Conservation (phyloP, 2,113 vertebrate species). For the Scalopus aquaticus region DNA sequence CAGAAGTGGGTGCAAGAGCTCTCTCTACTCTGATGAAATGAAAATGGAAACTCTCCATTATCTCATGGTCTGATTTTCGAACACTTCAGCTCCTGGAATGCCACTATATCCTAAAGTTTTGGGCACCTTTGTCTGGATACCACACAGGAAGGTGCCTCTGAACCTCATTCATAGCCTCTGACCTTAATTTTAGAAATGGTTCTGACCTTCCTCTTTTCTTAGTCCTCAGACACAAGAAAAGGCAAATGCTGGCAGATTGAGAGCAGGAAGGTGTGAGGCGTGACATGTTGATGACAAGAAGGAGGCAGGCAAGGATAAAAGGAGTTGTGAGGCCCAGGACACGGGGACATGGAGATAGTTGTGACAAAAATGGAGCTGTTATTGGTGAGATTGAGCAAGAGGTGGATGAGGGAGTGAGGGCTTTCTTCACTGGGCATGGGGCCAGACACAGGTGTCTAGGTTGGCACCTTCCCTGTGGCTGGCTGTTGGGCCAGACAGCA, state of each 20-base stretch:
- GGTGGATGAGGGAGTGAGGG: background rate
- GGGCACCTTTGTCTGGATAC: background rate
- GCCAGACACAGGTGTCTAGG: background rate
- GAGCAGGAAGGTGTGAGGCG: background rate
- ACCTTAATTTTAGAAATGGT: background rate
- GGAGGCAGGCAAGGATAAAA: background rate
- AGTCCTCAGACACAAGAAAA: background rate
- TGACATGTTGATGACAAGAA: background rate
- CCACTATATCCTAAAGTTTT: background rate
- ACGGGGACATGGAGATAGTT: background rate
- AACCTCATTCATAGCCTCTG: background rate
- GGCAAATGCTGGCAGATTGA: background rate
- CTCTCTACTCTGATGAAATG: background rate
- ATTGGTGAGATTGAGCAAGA: background rate
- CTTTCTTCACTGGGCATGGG: background rate
- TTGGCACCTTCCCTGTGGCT: background rate
- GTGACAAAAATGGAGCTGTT: background rate
- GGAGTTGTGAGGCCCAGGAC: background rate
- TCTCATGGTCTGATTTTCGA: background rate
- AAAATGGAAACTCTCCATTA: background rate
- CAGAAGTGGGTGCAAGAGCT: background rate
- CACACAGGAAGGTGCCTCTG: background rate
- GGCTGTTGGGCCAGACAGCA: background rate
- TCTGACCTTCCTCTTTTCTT: background rate
- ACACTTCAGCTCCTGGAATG: background rate